These are phyloP conservation scores for Ptychadena robeensis DNA, from an alignment of 2,797 vertebrate genomes.

Conservation along the genomic window DNA sequence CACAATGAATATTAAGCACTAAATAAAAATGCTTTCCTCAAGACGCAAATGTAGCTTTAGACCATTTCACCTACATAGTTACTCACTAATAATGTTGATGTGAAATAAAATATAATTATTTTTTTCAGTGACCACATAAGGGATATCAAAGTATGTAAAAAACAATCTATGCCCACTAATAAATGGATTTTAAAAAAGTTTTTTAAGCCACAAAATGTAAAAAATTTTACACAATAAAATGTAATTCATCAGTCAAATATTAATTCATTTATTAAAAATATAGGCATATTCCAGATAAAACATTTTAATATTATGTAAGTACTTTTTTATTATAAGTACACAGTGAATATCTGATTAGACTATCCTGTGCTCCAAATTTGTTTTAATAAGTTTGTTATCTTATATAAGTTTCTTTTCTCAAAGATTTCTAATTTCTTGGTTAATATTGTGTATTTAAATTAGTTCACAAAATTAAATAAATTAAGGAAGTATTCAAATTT, in stretches of 20 bases:
- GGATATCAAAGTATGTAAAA: no score
- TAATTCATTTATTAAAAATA: no score
- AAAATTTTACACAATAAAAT: not conserved
- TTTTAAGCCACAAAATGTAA: not conserved
- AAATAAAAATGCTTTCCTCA: not conserved
- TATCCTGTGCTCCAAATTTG: not conserved
- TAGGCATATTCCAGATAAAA: no score
- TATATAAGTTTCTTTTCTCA: not conserved
- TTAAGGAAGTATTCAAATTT: no score
- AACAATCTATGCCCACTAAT: no score
- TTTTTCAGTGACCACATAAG: no score
- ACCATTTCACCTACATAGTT: not conserved
- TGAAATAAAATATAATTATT: no score
- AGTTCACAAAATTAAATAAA: no score
- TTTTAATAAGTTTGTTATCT: not conserved
- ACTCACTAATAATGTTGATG: not conserved
- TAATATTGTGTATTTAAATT: no score
- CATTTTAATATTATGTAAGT: not conserved
- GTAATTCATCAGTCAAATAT: not conserved
- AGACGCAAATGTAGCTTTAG: not conserved
- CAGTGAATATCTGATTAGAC: not conserved
- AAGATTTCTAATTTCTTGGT: no score
- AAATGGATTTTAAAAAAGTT: no score
- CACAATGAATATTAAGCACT: not conserved
- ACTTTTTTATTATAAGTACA: no score